phyloP scores from a whole-genome alignment of 2,888 invertebrate genomes.

The Cryptocheilus praepositus region DNA sequence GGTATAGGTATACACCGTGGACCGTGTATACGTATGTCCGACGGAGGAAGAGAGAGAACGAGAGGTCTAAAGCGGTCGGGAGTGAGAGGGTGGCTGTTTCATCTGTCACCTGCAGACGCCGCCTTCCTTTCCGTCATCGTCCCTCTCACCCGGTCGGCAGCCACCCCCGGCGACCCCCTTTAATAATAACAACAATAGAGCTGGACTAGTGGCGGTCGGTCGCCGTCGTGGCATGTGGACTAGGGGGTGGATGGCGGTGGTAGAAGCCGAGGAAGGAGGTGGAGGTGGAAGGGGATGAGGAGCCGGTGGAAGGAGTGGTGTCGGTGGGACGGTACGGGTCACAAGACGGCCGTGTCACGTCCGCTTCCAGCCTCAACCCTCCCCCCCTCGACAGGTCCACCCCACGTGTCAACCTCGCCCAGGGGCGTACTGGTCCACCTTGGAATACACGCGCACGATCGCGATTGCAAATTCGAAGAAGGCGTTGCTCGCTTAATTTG shows the following conservation, averaged over 20 bases:
- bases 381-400: conserved; percentile 63
- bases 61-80: conserved; percentile 46
- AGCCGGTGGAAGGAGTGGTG: conserved; percentile 37
- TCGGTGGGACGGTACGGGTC: conserved; percentile 63
- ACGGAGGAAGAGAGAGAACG: conserved; percentile 21
- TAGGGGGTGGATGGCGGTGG: conserved; percentile 31
- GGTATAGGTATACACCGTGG: too few relatives aligned
- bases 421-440: conserved; percentile 53
- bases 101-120: conserved; percentile 76
- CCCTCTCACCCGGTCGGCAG: conserved; percentile 63
- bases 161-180: conserved; percentile 63
- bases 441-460: conserved; percentile 37
- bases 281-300: conserved; percentile 31
- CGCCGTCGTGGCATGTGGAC: conserved; percentile 60
- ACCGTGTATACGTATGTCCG: background rate
- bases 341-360: conserved; percentile 74
- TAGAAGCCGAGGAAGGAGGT: conserved; percentile 30
- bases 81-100: conserved; percentile 69
- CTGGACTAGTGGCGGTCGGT: conserved; percentile 63
- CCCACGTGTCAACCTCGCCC: conserved; percentile 66
- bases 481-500: background rate
- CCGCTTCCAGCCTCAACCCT: conserved; percentile 68
- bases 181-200: conserved; percentile 75
- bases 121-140: conserved; percentile 75
- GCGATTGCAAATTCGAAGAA: conserved; percentile 28